A percentile compares a stretch with the other conserved stretches of the same genome.
Conservation (phyloP, 2,113 vertebrate genomes). For the Arothron firmamentum region DNA sequence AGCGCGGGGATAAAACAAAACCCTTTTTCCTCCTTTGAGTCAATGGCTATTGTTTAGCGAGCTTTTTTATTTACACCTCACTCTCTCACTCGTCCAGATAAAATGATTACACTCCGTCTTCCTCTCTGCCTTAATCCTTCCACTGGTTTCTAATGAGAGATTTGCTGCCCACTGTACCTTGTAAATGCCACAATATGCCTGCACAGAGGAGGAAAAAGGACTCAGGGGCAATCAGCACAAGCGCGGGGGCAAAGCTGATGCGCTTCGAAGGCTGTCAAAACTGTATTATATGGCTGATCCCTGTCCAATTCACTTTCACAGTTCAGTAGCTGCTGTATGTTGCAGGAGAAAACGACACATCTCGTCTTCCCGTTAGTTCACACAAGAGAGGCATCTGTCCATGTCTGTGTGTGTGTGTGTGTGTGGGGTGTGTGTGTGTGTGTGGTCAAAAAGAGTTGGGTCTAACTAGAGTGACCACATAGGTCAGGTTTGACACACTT, state of each 20-base stretch:
- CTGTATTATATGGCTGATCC: slow-evolving; percentile 63
- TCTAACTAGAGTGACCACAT: slow-evolving; percentile 62
- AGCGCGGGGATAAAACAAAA: too few species aligned
- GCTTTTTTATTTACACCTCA: slow-evolving; percentile 18
- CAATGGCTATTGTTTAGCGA: slow-evolving; percentile 17
- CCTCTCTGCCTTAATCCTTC: slow-evolving; percentile 30
- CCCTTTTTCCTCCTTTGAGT: neutral
- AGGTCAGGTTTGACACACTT: slow-evolving; percentile 70
- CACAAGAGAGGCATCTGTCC: slow-evolving; percentile 28
- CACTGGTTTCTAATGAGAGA: slow-evolving; percentile 58
- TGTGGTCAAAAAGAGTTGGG: slow-evolving; percentile 39
- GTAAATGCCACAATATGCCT: slow-evolving; percentile 67
- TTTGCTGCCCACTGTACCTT: slow-evolving; percentile 66
- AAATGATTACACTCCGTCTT: slow-evolving; percentile 40
- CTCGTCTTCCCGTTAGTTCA: slow-evolving; percentile 30
- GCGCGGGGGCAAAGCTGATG: slow-evolving; percentile 53
- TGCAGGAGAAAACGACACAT: slow-evolving; percentile 50
- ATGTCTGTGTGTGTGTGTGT: slow-evolving; percentile 13
- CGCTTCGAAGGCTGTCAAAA: slow-evolving; percentile 66
- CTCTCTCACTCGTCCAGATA: slow-evolving; percentile 21
- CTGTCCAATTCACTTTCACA: slow-evolving; percentile 67
- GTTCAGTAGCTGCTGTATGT: slow-evolving; percentile 53
- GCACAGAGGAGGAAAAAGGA: slow-evolving; percentile 54
- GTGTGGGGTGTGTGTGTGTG: slow-evolving; percentile 15
- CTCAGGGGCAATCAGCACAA: slow-evolving; percentile 62